Conservation (phyloP, 1,140 invertebrate species). For the Choristoneura fumiferana region DNA sequence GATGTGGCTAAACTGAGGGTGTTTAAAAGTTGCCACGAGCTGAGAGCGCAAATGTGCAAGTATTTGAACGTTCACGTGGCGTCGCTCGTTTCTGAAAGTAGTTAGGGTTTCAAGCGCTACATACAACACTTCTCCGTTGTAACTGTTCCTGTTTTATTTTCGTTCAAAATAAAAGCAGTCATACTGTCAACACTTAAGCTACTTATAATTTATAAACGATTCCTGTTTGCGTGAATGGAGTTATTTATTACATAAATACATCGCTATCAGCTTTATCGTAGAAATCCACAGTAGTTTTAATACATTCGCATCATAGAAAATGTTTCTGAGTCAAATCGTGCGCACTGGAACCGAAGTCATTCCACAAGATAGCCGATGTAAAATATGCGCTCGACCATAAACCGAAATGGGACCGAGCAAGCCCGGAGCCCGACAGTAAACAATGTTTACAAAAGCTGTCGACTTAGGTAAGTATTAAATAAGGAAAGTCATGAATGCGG, state of each 20-base stretch:
- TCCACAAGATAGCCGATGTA: not conserved
- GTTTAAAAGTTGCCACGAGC: constrained; percentile 18
- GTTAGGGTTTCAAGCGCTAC: too few relatives aligned
- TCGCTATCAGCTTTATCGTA: too few relatives aligned
- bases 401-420: not conserved
- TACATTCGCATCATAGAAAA: too few relatives aligned
- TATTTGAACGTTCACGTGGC: not conserved
- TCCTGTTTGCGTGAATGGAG: too few relatives aligned
- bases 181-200: too few relatives aligned
- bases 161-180: too few relatives aligned
- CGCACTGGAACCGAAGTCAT: not conserved
- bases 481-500: constrained; percentile 5
- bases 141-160: too few relatives aligned
- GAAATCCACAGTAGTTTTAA: too few relatives aligned
- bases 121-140: too few relatives aligned
- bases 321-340: not conserved
- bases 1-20: not conserved
- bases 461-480: constrained; percentile 4
- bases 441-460: constrained; percentile 14
- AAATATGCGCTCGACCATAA: constrained; percentile 10
- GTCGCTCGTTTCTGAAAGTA: too few relatives aligned
- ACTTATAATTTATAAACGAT: too few relatives aligned
- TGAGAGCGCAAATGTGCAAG: not conserved
- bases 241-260: too few relatives aligned
- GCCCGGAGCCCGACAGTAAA: constrained; percentile 9